phyloP scores from a whole-genome alignment of 1,140 invertebrate species.

The Drosophila guanche region DNA sequence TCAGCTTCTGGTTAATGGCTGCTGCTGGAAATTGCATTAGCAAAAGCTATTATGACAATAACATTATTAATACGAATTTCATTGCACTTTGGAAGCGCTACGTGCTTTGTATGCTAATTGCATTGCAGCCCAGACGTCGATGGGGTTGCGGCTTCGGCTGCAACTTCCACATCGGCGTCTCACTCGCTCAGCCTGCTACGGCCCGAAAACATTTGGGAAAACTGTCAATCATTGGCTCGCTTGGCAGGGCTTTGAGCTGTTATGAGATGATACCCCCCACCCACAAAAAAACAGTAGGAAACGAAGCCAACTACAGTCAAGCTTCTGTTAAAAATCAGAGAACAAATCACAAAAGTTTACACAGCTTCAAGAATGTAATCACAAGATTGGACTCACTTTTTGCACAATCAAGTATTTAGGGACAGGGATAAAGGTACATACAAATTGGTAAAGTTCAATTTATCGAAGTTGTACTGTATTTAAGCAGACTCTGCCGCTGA shows the following conservation, averaged over 20 bases:
- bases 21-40: conserved; percentile 46
- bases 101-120: conserved; percentile 76
- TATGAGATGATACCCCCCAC: not conserved
- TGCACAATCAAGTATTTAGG: too few relatives aligned
- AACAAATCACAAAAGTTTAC: too few relatives aligned
- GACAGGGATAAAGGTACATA: too few relatives aligned
- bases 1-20: conserved; percentile 41
- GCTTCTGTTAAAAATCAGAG: not conserved
- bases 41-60: conserved; percentile 35
- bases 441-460: too few relatives aligned
- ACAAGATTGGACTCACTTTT: too few relatives aligned
- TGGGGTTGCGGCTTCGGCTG: not conserved
- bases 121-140: conserved; percentile 29
- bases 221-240: conserved; percentile 54
- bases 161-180: not conserved
- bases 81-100: conserved; percentile 61
- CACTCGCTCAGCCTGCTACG: conserved; percentile 20
- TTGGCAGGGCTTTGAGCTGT: not conserved
- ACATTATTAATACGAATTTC: conserved; percentile 67
- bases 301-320: conserved; percentile 3
- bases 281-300: conserved; percentile 20
- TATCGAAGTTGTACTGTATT: too few relatives aligned
- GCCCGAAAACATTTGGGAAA: conserved; percentile 52
- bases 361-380: too few relatives aligned
- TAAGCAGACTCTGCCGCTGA: conserved; percentile 19